Evolutionary conservation across 2,888 invertebrate genomes (phyloP).

Genomic region (Tenthredo livida): DNA sequence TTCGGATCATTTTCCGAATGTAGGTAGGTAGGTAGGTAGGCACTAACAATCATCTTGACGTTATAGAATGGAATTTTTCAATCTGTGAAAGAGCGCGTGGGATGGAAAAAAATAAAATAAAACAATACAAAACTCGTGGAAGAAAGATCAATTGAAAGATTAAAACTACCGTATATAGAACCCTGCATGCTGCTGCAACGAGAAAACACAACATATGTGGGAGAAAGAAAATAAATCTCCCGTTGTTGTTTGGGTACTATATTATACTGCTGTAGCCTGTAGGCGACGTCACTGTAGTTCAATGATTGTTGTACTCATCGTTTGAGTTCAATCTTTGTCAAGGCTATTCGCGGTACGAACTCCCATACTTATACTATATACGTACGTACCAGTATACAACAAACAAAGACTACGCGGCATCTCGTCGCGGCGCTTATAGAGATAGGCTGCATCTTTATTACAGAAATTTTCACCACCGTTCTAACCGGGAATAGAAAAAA

Average conservation of each 20-base stretch:
- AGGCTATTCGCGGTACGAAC: constrained; percentile 57
- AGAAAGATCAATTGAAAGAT: neutral
- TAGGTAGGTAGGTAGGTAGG: too few species aligned
- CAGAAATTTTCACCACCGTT: neutral
- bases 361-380: neutral
- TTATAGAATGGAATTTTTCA: neutral
- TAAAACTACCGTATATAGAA: neutral
- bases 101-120: neutral
- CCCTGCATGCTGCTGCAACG: too few species aligned
- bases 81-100: neutral
- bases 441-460: neutral
- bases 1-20: neutral
- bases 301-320: constrained; percentile 69
- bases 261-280: neutral
- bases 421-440: neutral
- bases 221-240: neutral
- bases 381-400: neutral
- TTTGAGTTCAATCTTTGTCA: constrained; percentile 68
- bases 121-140: neutral
- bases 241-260: constrained; percentile 27
- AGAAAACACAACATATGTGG: neutral
- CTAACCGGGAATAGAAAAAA: neutral
- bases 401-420: neutral
- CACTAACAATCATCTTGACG: too few species aligned
- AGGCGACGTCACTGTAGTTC: constrained; percentile 57